Evolutionary conservation across 2,797 vertebrate genomes (phyloP), one percentile per base, ranked within the genome.

Genomic region (Ceryle rudis): DNA sequence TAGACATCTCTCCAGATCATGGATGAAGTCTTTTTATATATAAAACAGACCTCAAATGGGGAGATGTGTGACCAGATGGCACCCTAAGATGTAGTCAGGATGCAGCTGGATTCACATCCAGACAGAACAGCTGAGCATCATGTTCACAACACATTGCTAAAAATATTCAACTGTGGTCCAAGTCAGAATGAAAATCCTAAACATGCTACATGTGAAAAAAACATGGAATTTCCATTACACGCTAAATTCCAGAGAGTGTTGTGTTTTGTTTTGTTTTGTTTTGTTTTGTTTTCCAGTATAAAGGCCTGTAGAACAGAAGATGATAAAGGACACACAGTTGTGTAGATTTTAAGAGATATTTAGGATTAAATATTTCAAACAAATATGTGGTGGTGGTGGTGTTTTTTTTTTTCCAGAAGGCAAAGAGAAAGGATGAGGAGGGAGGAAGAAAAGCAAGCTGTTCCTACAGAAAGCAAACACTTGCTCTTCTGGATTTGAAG

Each of bases 281-380:
- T 11, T n/a, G n/a, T n/a, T 1, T 0, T 26, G 9, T 1, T 1
- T 20, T 12, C 19, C n/a, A 6, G 6, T 62, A 20, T 37, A 65
- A 31, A 67, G 39, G 6, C 5, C 8, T 28, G 23, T 28, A 41
- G 9, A 44, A 20, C 18, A 44, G 15, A 73, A 13, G 25, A 18
- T 62, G 33, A 52, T 20, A 58, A 18, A 71, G 35, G 49, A 25
- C 41, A 77, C 17, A 3, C 3, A 66, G 7, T 47, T 1, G 0
- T 17, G 37, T 17, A 72, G 51, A 62, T 65, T 83, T 80, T 46
- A 54, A 70, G 51, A 80, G 19, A 22, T 75, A 37, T 19, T 77
- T 82, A 28, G 8, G 35, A 88, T 42, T 67, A 92, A 95, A 42
- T 55, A 41, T 39, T 71, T 74, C 22, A 55, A 81, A 81, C 25